Evolutionary conservation across 2,113 vertebrate genomes (phyloP), one percentile per base, ranked within the genome.

Genomic region (Hemibagrus wyckioides): DNA sequence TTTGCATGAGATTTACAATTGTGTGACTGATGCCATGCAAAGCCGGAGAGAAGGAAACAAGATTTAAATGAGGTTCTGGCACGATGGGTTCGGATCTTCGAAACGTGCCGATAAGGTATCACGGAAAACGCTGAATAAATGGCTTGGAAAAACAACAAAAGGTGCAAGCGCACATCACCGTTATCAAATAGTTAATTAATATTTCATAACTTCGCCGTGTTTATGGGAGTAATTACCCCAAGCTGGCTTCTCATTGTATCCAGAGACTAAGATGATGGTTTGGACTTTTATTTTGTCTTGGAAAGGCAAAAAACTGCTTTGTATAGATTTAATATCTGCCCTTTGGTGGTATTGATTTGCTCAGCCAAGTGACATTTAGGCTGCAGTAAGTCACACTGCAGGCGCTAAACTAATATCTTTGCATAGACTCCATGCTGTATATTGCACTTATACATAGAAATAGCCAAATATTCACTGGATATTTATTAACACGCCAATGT

Each of bases 281-380:
- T 41, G 23, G 14, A 21, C 4, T 75, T 75, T 77, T 52, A 30
- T 77, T 44, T 28, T 48, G 10, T 44, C 11, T 75, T 48, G 36
- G 28, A 44, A 14, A 28, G 41, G 39, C 71, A 75, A 75, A 73
- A 73, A 28, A 48, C 11, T 5, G 23, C 25, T 48, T 75, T n/a
- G 48, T 30, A 9, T 9, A 52, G 48, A 52, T 79, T 79, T 79
- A 79, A 79, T 79, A 79, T 52, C 75, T 79, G 75, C 48, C 75
- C 75, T 33, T 30, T 52, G 28, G 75, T 50, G 44, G 44, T 52
- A 77, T 77, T 77, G 75, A 77, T 77, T 77, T 77, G 75, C 75
- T 77, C 44, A 33, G 17, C 71, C 75, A 52, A 52, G 48, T 52
- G 48, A 52, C 48, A 79, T 79, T 79, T 79, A 30, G 48, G n/a